Percentiles rank a stretch among this genome's conserved stretches.
Conservation (phyloP, 2,113 vertebrate genomes). For the Protobothrops mucrosquamatus region DNA sequence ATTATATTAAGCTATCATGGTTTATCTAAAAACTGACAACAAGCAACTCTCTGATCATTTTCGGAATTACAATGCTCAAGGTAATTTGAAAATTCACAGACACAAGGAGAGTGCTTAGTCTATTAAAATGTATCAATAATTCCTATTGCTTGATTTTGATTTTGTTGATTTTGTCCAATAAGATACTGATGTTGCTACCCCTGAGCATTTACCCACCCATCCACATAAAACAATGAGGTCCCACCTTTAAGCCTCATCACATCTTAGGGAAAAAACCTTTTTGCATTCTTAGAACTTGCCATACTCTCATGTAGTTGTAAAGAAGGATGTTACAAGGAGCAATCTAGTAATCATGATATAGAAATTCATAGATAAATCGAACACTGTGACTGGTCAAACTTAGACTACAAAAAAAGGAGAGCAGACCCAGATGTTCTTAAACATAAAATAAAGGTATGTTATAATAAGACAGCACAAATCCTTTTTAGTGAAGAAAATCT, state of each 20-base stretch:
- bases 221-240: neutral
- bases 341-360: slow-evolving; percentile 10
- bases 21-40: slow-evolving; percentile 2
- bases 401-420: slow-evolving; percentile 1
- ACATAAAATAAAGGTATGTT: neutral
- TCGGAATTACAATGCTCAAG: slow-evolving; percentile 20
- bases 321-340: slow-evolving; percentile 8
- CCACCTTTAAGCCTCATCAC: neutral
- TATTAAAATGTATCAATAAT: slow-evolving; percentile 20
- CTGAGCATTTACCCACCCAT: too few species aligned
- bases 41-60: slow-evolving; percentile 5
- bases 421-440: neutral
- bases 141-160: neutral
- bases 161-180: neutral
- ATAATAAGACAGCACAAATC: fast-evolving
- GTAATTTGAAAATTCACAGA: slow-evolving; percentile 14
- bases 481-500: neutral
- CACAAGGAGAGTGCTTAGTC: neutral
- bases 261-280: neutral
- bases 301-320: neutral
- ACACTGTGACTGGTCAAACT: slow-evolving; percentile 12
- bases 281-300: neutral
- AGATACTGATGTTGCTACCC: neutral
- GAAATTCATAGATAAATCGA: slow-evolving; percentile 15
- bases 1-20: slow-evolving; percentile 16